Conservation (phyloP, 37 sponge, comb jelly and placozoan genomes). For the Ephydatia muelleri region DNA sequence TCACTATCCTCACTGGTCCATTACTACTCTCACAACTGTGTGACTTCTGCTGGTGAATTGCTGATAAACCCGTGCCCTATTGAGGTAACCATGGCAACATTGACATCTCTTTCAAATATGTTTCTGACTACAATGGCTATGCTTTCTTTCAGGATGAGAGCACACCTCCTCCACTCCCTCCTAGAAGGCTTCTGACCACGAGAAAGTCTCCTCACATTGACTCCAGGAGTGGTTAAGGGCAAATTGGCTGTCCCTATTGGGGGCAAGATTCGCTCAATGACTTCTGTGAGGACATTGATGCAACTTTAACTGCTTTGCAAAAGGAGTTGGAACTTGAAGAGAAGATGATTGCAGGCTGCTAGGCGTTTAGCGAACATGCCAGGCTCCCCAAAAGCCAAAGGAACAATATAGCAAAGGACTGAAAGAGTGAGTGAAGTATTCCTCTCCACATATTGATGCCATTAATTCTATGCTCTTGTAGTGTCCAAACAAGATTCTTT, state of each 20-base stretch:
- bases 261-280: neutral
- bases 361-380: conserved; percentile 44
- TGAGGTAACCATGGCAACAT: neutral
- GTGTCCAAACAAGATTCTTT: conserved; percentile 20
- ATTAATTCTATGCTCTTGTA: neutral
- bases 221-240: neutral
- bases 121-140: no score
- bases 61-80: conserved; percentile 15
- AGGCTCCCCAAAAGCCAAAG: conserved; percentile 13
- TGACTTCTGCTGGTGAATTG: conserved; percentile 34
- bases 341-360: conserved; percentile 45
- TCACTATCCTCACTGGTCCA: conserved; percentile 19
- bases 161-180: conserved; percentile 20
- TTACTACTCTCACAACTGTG: conserved; percentile 40
- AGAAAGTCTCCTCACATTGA: neutral
- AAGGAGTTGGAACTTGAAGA: conserved; percentile 43
- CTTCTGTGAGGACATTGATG: neutral
- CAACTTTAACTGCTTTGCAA: neutral
- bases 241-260: no score
- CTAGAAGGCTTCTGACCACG: conserved; percentile 4
- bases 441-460: neutral
- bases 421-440: conserved; percentile 19
- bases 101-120: neutral
- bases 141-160: neutral
- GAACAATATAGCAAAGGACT: conserved; percentile 14